Evolutionary conservation across 2,797 vertebrate genomes (phyloP), one percentile per base, ranked within the genome.

Genomic region (Carcharodon carcharias): DNA sequence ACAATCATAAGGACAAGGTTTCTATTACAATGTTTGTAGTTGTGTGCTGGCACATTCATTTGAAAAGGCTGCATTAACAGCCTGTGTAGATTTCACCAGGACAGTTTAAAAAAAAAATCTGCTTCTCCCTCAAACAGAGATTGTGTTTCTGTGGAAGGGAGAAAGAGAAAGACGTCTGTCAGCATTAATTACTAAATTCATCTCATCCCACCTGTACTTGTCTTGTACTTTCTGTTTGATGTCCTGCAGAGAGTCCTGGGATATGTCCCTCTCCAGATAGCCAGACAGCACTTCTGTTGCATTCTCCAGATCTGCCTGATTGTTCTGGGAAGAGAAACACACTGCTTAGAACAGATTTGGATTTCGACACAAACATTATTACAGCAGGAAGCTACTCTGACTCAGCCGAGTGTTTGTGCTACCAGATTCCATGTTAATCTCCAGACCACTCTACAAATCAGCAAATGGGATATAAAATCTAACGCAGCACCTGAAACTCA

Each of bases 171-270:
- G 40, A 26, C 1, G 67, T 12, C 11, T 67, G n/a, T 40, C 63
- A 94, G 35, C 14, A 67, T 26, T 28, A 69, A 45, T 45, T 26
- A 50, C 4, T 45, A 69, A 28, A n/a, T n/a, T 56, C 12, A 58
- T 54, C 28, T 77, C 28, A 31, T 96, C 97, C 97, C 97, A 99
- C 99, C 99, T 99, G 98, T 99, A 99, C 98, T 99, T 99, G 98
- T 99, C 99, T 98, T 99, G 99, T 97, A 99, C 99, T 99, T 99
- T 99, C 98, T 99, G 99, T 98, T 99, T 99, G 98, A 99, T 99
- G 97, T 99, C 99, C 97, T 99, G 99, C 98, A 99, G 98, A 63
- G 99, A 99, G 98, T 99, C 99, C 98, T 99, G 99, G 97, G 99
- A 99, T 98, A 99, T 99, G 98, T 99, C 99, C 97, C 99, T 98